phyloP scores from a whole-genome alignment of 2,797 vertebrate genomes.

The Amazona finschi region DNA sequence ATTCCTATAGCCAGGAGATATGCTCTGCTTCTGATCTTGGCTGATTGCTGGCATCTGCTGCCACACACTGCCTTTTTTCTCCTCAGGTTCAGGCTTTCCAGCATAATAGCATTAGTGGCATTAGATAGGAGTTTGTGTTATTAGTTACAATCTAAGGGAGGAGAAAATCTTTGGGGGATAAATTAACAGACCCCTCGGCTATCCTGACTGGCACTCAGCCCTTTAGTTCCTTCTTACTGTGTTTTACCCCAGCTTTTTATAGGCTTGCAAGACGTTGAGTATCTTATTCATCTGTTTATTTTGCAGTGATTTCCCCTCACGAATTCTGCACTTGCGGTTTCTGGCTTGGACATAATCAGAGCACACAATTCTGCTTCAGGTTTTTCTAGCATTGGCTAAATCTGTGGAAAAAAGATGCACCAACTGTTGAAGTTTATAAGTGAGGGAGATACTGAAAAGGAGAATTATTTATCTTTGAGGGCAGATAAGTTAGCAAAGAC shows the following conservation, averaged over 20 bases:
- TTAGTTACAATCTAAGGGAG: slow-evolving; percentile 49
- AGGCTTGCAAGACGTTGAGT: slow-evolving; percentile 7
- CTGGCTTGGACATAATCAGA: slow-evolving; percentile 31
- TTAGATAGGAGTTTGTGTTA: slow-evolving; percentile 48
- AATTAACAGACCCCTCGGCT: slow-evolving; percentile 32
- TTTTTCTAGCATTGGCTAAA: neutral
- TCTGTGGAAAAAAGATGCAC: neutral
- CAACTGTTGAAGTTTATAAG: neutral
- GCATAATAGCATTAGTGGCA: slow-evolving; percentile 59
- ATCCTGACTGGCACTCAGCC: neutral
- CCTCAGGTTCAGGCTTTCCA: slow-evolving; percentile 40
- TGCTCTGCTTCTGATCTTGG: slow-evolving; percentile 27
- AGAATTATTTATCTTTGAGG: neutral
- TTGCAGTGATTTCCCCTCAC: neutral
- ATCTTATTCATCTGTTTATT: slow-evolving; percentile 41
- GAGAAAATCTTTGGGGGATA: slow-evolving; percentile 32
- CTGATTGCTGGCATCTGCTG: slow-evolving; percentile 40
- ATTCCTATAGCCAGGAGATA: neutral
- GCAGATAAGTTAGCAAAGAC: neutral
- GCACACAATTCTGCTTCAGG: neutral
- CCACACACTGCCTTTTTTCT: neutral
- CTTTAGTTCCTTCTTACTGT: slow-evolving; percentile 22
- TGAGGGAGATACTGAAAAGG: neutral
- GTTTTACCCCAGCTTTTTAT: slow-evolving; percentile 25
- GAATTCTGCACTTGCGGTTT: neutral